Base-by-base conservation (phyloP, 2,888 invertebrate species). In the Archips xylosteana region DNA sequence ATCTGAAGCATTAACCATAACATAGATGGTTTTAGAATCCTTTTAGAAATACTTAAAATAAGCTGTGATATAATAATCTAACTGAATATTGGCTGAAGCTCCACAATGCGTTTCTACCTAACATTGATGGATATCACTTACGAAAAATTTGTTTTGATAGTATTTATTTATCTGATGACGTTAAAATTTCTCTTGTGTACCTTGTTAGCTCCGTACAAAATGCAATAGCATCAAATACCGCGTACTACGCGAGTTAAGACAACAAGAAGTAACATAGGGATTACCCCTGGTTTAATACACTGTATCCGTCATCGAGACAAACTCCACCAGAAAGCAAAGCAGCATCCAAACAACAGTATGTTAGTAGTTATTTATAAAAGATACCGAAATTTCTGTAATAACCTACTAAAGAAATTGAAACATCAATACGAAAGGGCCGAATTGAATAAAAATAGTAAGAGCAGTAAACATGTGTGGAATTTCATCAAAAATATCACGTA, bases 401-500 rank as follows among this genome's bases (percentile, higher is more conserved):
- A 51, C 51, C 51, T 51, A n/a, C 51, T 51, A 5, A 51, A 51
- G 51, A 51, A 51, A 51, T 51, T 51, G 5, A 51, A 51, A 51
- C 51, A 15, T 8, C 51, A 51, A 3, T 51, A 51, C 5, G 51
- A 51, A 15, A 51, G 8, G 2, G 15, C 51, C 8, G 51, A 51
- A 15, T 15, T 51, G 2, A 15, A 15, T 15, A 51, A 51, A 51
- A n/a, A 51, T 15, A 51, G 51, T 15, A 51, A 51, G 15, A 51
- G 15, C n/a, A 51, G 8, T 15, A 51, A 51, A 51, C 51, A 15
- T 2, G 8, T 51, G 2, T 51, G 51, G 51, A 51, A 51, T 15
- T 15, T 51, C 51, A 51, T 51, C 51, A 51, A 51, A 51, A 51
- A 51, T 51, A 51, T 51, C 51, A 51, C 51, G 51, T 23, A 23